Conservation (phyloP, 2,888 invertebrate genomes). For the Torymus tubicola region DNA sequence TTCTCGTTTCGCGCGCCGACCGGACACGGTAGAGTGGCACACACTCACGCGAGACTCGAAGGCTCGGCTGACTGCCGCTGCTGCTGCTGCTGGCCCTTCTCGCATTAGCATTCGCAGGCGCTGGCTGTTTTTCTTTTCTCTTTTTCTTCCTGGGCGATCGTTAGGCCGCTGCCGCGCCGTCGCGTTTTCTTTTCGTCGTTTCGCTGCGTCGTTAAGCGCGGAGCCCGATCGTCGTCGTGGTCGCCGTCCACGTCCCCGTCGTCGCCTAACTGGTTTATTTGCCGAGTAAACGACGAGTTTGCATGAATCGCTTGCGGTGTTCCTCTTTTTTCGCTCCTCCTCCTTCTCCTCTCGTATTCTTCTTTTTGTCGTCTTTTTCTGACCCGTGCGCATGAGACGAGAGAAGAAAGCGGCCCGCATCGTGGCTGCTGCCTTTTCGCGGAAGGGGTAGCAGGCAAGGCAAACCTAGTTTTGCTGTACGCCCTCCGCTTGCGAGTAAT, state of each 20-base stretch:
- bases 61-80: no score
- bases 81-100: not conserved
- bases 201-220: slow-evolving; percentile 5
- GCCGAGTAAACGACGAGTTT: slow-evolving; percentile 40
- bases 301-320: slow-evolving; percentile 37
- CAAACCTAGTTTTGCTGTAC: no score
- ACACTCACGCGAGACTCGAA: slow-evolving; percentile 29
- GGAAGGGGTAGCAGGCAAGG: no score
- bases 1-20: slow-evolving; percentile 10
- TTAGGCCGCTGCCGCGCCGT: not conserved
- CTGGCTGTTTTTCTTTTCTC: not conserved
- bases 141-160: not conserved
- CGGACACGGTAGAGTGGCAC: slow-evolving; percentile 23
- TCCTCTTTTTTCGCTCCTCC: slow-evolving; percentile 1
- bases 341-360: not conserved
- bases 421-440: no score
- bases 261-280: slow-evolving; percentile 14
- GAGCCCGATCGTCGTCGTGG: not conserved
- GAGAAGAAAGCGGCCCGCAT: no score
- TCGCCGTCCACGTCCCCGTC: not conserved
- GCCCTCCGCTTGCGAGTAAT: no score
- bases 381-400: no score
- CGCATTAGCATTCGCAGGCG: slow-evolving; percentile 16
- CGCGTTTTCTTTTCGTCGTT: slow-evolving; percentile 1
- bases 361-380: no score